Evolutionary conservation across 1,140 invertebrate species (phyloP), one percentile per base, ranked within the genome.

Genomic region (Pseudomyrmex dendroicus): DNA sequence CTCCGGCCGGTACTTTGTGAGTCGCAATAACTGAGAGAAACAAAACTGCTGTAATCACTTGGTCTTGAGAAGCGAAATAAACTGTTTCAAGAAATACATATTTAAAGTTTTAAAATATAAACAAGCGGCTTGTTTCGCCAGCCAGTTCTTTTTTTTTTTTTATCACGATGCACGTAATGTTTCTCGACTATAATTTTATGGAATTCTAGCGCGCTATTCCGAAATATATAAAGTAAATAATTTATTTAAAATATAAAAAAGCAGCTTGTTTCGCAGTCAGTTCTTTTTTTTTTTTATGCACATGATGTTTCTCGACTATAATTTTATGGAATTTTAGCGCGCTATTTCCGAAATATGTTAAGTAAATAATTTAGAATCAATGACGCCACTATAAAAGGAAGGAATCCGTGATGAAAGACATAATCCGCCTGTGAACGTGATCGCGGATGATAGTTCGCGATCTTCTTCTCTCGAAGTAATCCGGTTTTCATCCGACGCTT

Each of bases 401-500:
- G 46, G n/a, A 50, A 57, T 67, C 3, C 54, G 44, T 13, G 15
- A 52, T 17, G 20, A 13, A 70, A 82, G 70, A 77, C 25, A 57
- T 88, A 87, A 87, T 87, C 86, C 73, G 61, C 35, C 13, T 74
- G 50, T 52, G n/a, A 15, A 48, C 76, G 25, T 25, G 66, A 80
- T 70, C 56, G 56, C 48, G 59, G 48, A 76, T 46, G 57, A 73
- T 56, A 61, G 44, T 50, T 25, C 50, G 44, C 20, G 25, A 46
- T 57, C 77, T 46, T 46, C 35, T 12, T 48, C 52, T 35, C 5
- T 25, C 56, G 50, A 63, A 66, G 61, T 89, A 88, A 88, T 89
- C 86, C 86, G 84, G 78, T 88, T 89, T 89, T 84, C 73, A 86
- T 20, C 20, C 70, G 70, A 22, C 78, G 84, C 78, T 89, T 74